Evolutionary conservation across 2,113 vertebrate species (phyloP).

Genomic region (Fulica atra): DNA sequence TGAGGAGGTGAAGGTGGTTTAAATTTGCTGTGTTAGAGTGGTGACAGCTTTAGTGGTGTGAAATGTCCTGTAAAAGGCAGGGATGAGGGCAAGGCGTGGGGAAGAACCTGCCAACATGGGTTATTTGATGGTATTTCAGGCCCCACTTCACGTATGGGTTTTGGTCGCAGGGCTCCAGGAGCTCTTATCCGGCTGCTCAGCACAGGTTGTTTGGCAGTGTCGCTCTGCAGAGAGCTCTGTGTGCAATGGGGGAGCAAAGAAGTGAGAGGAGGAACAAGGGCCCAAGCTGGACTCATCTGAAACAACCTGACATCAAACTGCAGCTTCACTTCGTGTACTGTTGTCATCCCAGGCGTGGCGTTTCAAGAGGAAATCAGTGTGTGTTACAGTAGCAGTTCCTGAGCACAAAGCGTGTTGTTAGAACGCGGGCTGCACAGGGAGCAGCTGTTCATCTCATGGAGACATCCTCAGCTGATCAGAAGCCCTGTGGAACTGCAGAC

Average conservation of each 20-base stretch:
- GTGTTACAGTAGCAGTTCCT: background rate
- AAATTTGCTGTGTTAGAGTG: background rate
- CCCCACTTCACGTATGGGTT: background rate
- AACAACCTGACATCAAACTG: background rate
- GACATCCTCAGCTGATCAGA: background rate
- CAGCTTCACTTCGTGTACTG: background rate
- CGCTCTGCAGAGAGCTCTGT: background rate
- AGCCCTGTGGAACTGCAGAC: background rate
- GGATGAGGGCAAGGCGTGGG: background rate
- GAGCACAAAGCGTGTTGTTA: rapidly evolving
- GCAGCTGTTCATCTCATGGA: background rate
- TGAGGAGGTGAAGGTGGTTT: background rate
- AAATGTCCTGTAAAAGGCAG: background rate
- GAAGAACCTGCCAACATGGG: background rate
- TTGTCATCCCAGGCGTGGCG: no score
- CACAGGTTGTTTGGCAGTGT: background rate
- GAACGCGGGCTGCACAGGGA: background rate
- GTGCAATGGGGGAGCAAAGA: background rate
- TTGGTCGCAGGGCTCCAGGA: background rate
- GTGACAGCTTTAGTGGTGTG: background rate
- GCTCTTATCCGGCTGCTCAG: background rate
- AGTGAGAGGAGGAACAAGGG: background rate
- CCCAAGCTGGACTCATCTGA: background rate
- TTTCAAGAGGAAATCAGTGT: background rate
- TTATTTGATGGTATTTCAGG: background rate